Evolutionary conservation across 2,888 invertebrate genomes (phyloP).

Genomic region (Platycnemis pennipes): DNA sequence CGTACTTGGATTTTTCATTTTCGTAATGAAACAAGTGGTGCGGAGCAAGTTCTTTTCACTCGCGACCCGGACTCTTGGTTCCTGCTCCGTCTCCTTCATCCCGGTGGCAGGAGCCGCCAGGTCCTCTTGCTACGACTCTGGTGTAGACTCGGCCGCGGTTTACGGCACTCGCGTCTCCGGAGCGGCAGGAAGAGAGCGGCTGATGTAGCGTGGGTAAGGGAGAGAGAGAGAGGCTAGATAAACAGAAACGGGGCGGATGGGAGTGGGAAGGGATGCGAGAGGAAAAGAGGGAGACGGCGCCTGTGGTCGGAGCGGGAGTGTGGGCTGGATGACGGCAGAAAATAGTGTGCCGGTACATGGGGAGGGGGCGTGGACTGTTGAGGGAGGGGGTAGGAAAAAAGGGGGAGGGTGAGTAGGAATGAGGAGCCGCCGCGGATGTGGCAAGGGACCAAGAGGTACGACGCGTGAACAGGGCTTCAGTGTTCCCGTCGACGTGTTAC

Average conservation of each 20-base stretch:
- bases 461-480: neutral
- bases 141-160: too few species aligned
- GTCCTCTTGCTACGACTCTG: too few species aligned
- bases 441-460: neutral
- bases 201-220: neutral
- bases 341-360: neutral
- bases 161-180: too few species aligned
- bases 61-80: too few species aligned
- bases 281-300: neutral
- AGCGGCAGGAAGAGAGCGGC: too few species aligned
- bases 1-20: too few species aligned
- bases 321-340: neutral
- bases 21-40: too few species aligned
- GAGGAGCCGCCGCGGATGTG: neutral
- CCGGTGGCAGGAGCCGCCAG: too few species aligned
- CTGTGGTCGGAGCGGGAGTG: neutral
- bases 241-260: neutral
- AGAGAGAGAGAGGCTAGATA: conserved; percentile 3
- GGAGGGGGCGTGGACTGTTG: neutral
- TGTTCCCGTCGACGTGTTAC: neutral
- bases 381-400: neutral
- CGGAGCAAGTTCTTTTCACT: too few species aligned
- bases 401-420: neutral
- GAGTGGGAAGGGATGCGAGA: neutral
- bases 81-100: too few species aligned